Conservation (phyloP, 2,888 invertebrate genomes). For the Drosophila siamana region DNA sequence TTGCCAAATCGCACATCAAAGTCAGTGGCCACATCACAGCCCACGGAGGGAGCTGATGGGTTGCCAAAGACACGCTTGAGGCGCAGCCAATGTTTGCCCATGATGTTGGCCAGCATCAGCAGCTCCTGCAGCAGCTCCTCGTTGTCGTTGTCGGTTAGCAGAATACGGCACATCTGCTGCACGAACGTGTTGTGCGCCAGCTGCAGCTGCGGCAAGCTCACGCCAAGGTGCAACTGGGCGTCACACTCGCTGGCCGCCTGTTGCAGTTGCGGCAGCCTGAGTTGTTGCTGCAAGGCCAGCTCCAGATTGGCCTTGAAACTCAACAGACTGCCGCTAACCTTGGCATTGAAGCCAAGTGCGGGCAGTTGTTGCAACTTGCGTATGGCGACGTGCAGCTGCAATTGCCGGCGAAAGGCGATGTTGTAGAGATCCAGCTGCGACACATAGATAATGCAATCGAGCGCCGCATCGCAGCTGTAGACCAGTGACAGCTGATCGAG, state of each 20-base stretch:
- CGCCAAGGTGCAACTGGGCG: not conserved
- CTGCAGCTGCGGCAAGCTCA: conserved; percentile 18
- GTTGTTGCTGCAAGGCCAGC: not conserved
- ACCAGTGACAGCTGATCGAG: not conserved
- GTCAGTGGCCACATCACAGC: not conserved
- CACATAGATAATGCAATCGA: conserved; percentile 25
- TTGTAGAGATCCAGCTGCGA: conserved; percentile 30
- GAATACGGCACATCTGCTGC: not conserved
- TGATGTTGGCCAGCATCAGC: conserved; percentile 5
- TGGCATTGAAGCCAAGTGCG: not conserved
- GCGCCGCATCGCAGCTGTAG: not conserved
- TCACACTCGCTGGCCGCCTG: not conserved
- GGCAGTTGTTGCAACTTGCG: conserved; percentile 24
- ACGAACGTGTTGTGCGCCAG: conserved; percentile 27
- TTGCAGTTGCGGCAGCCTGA: not conserved
- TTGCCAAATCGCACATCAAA: not conserved
- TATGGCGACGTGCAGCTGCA: conserved; percentile 6
- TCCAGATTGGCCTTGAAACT: not conserved
- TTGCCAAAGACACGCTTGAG: not conserved
- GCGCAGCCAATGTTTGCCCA: conserved; percentile 25
- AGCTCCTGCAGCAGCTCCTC: conserved; percentile 12
- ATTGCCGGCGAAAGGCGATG: conserved; percentile 13
- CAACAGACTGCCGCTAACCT: not conserved
- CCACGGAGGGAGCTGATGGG: no score
- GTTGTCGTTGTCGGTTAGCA: not conserved